Percentiles rank a stretch among this genome's conserved stretches.
Conservation (phyloP, 2,113 vertebrate genomes). For the Gallinago undulata region DNA sequence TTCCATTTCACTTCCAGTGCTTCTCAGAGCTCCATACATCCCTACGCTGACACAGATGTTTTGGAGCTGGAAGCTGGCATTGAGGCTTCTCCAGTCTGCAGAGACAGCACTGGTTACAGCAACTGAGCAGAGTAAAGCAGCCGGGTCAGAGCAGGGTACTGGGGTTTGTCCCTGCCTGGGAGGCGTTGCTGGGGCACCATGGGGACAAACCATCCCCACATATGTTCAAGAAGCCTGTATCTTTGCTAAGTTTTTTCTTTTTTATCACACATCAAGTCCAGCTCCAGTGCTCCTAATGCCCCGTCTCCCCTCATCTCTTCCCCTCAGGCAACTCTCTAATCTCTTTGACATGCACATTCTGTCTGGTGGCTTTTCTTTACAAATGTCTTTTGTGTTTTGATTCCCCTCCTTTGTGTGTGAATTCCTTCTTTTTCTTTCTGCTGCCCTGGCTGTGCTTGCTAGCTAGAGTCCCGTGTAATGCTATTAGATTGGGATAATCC, state of each 20-base stretch:
- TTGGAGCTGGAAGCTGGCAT: neutral
- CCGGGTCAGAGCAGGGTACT: neutral
- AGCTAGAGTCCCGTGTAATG: conserved; percentile 46
- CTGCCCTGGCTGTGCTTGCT: conserved; percentile 34
- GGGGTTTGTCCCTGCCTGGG: neutral
- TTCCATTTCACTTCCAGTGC: neutral
- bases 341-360: conserved; percentile 48
- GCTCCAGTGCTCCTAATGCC: neutral
- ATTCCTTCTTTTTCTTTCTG: conserved; percentile 52
- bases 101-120: neutral
- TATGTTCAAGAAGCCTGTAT: neutral
- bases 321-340: conserved; percentile 32
- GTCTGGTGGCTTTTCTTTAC: conserved; percentile 49
- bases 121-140: neutral
- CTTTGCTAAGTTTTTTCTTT: neutral
- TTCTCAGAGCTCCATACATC: neutral
- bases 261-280: neutral
- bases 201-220: neutral
- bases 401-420: conserved; percentile 51
- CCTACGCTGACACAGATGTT: neutral
- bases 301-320: conserved; percentile 1
- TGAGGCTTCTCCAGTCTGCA: neutral
- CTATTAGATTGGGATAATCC: conserved; percentile 67
- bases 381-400: conserved; percentile 58
- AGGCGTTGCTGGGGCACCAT: neutral